Percentiles rank a stretch among this genome's conserved stretches.
Conservation (phyloP, 2,888 invertebrate genomes). For the Cosmia pyralina region DNA sequence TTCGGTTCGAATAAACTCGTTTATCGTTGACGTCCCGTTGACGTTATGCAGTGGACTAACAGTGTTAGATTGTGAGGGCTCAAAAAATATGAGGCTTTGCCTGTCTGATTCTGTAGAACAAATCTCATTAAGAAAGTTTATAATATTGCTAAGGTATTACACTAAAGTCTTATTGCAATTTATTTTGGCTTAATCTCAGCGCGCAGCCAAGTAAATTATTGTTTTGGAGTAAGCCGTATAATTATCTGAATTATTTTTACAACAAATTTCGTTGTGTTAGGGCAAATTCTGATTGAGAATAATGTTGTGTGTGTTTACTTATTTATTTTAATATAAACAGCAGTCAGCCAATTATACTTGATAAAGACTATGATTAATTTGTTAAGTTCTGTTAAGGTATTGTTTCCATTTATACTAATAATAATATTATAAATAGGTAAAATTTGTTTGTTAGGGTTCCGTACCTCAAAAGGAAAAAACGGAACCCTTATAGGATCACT, state of each 20-base stretch:
- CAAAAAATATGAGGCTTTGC: slow-evolving; percentile 10
- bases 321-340: background rate
- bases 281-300: slow-evolving; percentile 12
- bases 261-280: background rate
- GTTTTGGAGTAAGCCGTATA: slow-evolving; percentile 25
- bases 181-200: slow-evolving; percentile 37
- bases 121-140: slow-evolving; percentile 44
- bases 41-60: no score
- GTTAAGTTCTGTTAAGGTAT: background rate
- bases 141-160: slow-evolving; percentile 37
- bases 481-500: no score
- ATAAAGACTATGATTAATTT: background rate
- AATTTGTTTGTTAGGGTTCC: no score
- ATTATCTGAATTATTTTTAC: slow-evolving; percentile 30
- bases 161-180: slow-evolving; percentile 32
- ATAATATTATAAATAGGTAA: no score
- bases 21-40: no score
- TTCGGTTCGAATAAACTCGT: no score
- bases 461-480: no score
- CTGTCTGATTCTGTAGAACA: slow-evolving; percentile 12
- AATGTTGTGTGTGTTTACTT: background rate
- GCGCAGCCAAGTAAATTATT: slow-evolving; percentile 37
- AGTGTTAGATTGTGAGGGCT: slow-evolving; percentile 1
- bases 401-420: background rate
- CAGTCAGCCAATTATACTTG: no score